Percentiles rank a stretch among this genome's conserved stretches.
Conservation (phyloP, 2,797 vertebrate genomes). For the Ctenopoma multispine region DNA sequence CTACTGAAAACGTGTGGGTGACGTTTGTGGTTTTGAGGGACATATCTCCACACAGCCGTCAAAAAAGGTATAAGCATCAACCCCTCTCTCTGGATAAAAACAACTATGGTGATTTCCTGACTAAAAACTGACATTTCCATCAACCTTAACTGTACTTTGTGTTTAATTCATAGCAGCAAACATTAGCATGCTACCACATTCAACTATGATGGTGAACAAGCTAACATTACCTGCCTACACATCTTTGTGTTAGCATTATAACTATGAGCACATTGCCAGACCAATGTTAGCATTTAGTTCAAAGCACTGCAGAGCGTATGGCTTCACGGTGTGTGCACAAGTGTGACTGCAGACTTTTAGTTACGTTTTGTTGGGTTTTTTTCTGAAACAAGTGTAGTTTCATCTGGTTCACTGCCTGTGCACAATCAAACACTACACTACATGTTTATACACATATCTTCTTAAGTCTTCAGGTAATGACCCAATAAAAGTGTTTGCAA, state of each 20-base stretch:
- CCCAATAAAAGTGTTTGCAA: neutral
- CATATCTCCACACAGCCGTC: too few species aligned
- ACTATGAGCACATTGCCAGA: neutral
- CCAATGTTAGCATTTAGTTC: neutral
- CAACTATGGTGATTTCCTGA: too few species aligned
- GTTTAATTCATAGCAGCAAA: neutral
- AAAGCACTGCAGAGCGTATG: neutral
- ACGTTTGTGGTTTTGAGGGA: too few species aligned
- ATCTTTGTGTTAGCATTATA: neutral
- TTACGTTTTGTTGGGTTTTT: neutral
- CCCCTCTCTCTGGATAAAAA: too few species aligned
- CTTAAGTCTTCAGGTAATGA: neutral
- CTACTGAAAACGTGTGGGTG: too few species aligned
- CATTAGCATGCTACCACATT: neutral
- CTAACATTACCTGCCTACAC: neutral
- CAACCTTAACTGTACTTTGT: neutral
- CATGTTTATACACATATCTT: conserved; percentile 4
- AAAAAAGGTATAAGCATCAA: too few species aligned
- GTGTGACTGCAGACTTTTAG: neutral
- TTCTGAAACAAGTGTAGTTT: neutral
- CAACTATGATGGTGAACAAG: neutral
- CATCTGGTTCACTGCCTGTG: neutral
- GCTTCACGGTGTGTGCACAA: neutral
- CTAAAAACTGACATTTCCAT: neutral
- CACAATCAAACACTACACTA: neutral